Evolutionary conservation across 1,140 invertebrate species (phyloP).

Genomic region (Drosophila pallidifrons): DNA sequence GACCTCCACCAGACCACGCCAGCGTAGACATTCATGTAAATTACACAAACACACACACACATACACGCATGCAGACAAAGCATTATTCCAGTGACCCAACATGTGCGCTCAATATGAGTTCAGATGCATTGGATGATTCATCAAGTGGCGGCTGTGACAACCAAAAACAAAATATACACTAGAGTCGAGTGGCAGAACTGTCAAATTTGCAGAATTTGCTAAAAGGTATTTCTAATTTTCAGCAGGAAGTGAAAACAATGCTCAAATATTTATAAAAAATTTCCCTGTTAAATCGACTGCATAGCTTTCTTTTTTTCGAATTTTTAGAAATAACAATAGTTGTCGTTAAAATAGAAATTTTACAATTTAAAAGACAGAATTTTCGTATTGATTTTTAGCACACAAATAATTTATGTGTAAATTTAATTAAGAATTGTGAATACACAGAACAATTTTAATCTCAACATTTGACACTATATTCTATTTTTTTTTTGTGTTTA

Average conservation of each 20-base stretch:
- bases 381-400: too few species aligned
- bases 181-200: not conserved
- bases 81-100: constrained; percentile 32
- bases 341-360: too few species aligned
- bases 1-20: constrained; percentile 60
- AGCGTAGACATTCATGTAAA: constrained; percentile 74
- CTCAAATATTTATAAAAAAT: constrained; percentile 6
- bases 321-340: not conserved
- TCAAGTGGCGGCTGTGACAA: constrained; percentile 28
- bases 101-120: constrained; percentile 38
- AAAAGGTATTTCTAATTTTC: constrained; percentile 34
- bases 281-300: constrained; percentile 1
- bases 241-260: not conserved
- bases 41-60: constrained; percentile 43
- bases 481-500: too few species aligned
- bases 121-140: constrained; percentile 30
- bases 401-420: too few species aligned
- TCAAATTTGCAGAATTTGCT: not conserved
- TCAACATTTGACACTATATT: too few species aligned
- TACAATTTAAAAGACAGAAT: too few species aligned
- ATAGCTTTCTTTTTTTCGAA: not conserved
- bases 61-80: not conserved
- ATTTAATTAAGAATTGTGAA: too few species aligned
- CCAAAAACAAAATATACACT: not conserved
- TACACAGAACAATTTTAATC: too few species aligned